These are phyloP conservation scores for Podarcis siculus DNA, from an alignment of 2,797 vertebrate genomes.

Conservation along the genomic window DNA sequence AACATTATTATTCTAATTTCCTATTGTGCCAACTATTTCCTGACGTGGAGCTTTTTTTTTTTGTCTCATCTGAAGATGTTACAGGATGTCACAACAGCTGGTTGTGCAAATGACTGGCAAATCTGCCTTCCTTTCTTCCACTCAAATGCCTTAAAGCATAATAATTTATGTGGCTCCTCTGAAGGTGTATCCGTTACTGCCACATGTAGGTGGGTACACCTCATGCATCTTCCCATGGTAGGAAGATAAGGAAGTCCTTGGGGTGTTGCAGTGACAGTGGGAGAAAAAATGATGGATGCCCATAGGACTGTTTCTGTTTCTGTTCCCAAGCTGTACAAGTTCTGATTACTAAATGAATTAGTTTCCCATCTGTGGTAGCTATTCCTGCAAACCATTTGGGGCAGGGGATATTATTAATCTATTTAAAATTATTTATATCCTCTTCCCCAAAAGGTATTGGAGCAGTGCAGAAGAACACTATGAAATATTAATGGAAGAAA, in stretches of 20 bases:
- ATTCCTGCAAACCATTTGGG: too few relatives aligned
- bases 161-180: neutral
- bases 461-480: too few relatives aligned
- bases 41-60: neutral
- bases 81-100: neutral
- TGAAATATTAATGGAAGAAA: too few relatives aligned
- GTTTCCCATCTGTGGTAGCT: neutral
- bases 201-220: neutral
- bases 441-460: too few relatives aligned
- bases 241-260: neutral
- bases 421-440: too few relatives aligned
- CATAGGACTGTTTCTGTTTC: neutral
- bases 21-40: neutral
- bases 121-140: neutral
- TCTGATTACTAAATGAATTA: neutral
- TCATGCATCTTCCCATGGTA: neutral
- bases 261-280: neutral
- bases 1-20: neutral
- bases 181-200: neutral
- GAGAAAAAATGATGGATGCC: neutral
- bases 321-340: neutral
- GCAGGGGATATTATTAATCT: too few relatives aligned
- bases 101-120: neutral
- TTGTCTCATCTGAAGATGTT: neutral
- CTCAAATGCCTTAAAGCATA: neutral